phyloP scores from a whole-genome alignment of 1,140 invertebrate genomes.

The Drosophila mojavensis region DNA sequence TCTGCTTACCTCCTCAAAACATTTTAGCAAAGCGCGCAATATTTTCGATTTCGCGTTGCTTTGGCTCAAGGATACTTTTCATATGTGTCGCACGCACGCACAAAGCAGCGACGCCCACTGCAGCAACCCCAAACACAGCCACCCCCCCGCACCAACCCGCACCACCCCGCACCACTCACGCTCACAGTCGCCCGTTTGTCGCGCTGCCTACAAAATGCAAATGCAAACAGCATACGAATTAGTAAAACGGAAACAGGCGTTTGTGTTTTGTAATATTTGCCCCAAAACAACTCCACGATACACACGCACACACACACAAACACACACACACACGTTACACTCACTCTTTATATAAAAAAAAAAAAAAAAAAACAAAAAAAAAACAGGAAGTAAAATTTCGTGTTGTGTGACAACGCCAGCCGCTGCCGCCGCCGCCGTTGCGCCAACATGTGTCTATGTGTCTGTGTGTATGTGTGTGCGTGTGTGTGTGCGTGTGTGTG shows the following conservation, averaged over 20 bases:
- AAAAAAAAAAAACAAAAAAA: conserved; percentile 24
- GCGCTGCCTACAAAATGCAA: conserved; percentile 74
- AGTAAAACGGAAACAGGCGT: conserved; percentile 81
- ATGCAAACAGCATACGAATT: conserved; percentile 82
- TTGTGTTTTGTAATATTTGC: conserved; percentile 82
- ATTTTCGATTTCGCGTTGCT: conserved; percentile 74
- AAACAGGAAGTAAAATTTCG: conserved; percentile 59
- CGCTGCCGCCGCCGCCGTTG: conserved; percentile 1
- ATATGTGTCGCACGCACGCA: conserved; percentile 76
- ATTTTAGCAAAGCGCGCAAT: conserved; percentile 55
- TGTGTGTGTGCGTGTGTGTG: background rate
- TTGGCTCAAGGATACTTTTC: conserved; percentile 72
- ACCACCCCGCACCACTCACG: background rate
- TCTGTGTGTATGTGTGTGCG: background rate
- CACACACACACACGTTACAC: conserved; percentile 2
- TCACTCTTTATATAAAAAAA: conserved; percentile 30
- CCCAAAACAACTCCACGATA: conserved; percentile 58
- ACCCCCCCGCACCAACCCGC: no score
- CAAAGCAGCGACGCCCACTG: conserved; percentile 32
- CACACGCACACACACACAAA: conserved; percentile 31
- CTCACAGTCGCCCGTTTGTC: background rate
- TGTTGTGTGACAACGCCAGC: conserved; percentile 46
- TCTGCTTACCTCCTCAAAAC: background rate
- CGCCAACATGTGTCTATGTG: conserved; percentile 3
- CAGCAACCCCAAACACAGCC: background rate